Base-by-base conservation (phyloP, 1,140 invertebrate species). In the Littorina saxatilis region DNA sequence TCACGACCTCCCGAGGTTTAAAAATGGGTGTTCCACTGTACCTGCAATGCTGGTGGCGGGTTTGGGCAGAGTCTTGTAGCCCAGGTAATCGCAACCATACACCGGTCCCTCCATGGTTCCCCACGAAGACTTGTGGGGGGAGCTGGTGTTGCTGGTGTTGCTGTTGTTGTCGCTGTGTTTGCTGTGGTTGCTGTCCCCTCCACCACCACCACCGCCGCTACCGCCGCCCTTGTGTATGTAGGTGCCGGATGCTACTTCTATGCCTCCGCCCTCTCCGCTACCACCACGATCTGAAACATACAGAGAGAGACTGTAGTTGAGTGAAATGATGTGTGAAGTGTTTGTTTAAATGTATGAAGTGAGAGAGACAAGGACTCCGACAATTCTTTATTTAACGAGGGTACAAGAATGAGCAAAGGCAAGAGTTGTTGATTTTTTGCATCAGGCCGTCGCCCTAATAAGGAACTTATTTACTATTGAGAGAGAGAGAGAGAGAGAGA, bases 11-110 rank as follows among this genome's bases (percentile, higher is more conserved):
- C n/a, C n/a, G n/a, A n/a, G n/a, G n/a, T n/a, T n/a, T n/a, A n/a
- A n/a, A n/a, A n/a, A n/a, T n/a, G n/a, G n/a, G n/a, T n/a, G n/a
- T n/a, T n/a, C n/a, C n/a, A n/a, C n/a, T n/a, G n/a, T n/a, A 1
- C 83, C 13, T 15, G 76, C 85, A 3, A 90, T 66, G 66, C 83
- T 85, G 2, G 88, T 87, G 27, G 88, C 83, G 15, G 85, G 84
- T 80, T 90, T 88, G 40, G 87, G 83, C 37, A 90, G 75, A 29
- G 83, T 82, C 17, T 78, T 70, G 76, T 83, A 84, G 50, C 87
- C 86, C 3, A 90, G 78, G 80, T 87, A 87, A 35, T 86, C 85
- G 7, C 86, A 84, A 15, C 50, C 74, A 39, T 86, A 87, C n/a
- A 74, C 82, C 0, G 86, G 82, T 2, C 84, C 86, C n/a, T 87